Base-by-base conservation (phyloP, 2,888 invertebrate species). In the Plebejus anna region DNA sequence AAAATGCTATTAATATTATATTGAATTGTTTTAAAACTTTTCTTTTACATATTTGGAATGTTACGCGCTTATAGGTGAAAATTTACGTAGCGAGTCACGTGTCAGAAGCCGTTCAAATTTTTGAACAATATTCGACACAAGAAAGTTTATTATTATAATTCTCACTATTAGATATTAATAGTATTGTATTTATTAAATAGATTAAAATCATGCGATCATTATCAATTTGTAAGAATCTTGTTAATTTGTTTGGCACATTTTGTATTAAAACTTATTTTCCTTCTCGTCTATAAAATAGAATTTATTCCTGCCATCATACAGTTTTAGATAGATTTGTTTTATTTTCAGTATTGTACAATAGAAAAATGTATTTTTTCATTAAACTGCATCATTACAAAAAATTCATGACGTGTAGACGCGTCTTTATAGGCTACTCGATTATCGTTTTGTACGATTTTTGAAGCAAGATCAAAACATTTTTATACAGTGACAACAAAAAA, bases 231-330 rank as follows among this genome's bases (percentile, higher is more conserved):
- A 47, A 28, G 32, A 55, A 73, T 51, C 32, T 55, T 28, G 16
- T 73, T 32, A 32, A 1, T 51, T 73, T 51, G 47, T 47, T 73
- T 73, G 73, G 55, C 73, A 73, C 16, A 73, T 28, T 73, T 51
- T n/a, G 16, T 16, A 47, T 73, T 73, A 51, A 73, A 13, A 13
- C 16, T 47, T 2, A 51, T 73, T 42, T 55, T 73, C 51, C 51
- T 32, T 73, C 55, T 73, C 22, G 55, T 32, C 73, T 73, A 32
- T 72, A 47, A 72, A 73, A 73, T 73, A 73, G 51, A 51, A 73
- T 72, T 28, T 55, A 55, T 55, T 73, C 73, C 73, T 73, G 73
- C 73, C 73, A 73, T 73, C 51, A 73, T 51, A 73, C 66, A 11
- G 66, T 36, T 66, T 66, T 36, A 66, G 32, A 36, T 66, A 32